Base-by-base conservation (phyloP, 2,888 invertebrate species). In the Ornithoptera priamus region DNA sequence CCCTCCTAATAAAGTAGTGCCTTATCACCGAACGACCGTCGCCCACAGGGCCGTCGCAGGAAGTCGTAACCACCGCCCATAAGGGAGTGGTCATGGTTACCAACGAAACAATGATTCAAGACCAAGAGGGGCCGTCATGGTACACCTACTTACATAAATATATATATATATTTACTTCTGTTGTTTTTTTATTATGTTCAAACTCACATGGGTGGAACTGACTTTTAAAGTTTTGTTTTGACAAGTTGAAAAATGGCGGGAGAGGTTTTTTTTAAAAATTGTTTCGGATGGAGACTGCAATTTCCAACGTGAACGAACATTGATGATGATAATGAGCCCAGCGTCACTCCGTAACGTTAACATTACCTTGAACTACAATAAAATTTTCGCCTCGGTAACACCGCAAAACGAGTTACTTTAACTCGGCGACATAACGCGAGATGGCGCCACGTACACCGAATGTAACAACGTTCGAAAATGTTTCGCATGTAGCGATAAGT, bases 401-500 rank as follows among this genome's bases (percentile, higher is more conserved):
- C 64, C 20, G 60, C 50, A 61, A 69, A 58, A 69, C 60, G 39
- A 30, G 69, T 69, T 65, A 42, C 62, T 36, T 30, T 60, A 65
- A 70, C 46, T 71, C 56, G 8, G 42, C 39, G 59, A 56, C 46
- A 58, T 20, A 1, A 59, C 67, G 66, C 71, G 20, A 74, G 74
- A 71, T 71, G 71, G 73, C 74, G 72, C 56, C 67, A 69, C 62
- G 20, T 30, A 63, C 58, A 65, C 65, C 62, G 62, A 63, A 65
- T 62, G 69, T 53, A 53, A 72, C 67, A 62, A 72, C 70, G 62
- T 30, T 56, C 56, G 42, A 63, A 70, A 72, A 71, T 65, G 72
- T 71, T 72, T 74, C 1, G 75, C 75, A 76, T 73, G 79, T 78
- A 78, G 80, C 78, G 79, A 82, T 84, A 85, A 83, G 81, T 84